These are phyloP conservation scores for Anguilla obscura DNA, from an alignment of 2,797 vertebrate species.

Conservation along the genomic window DNA sequence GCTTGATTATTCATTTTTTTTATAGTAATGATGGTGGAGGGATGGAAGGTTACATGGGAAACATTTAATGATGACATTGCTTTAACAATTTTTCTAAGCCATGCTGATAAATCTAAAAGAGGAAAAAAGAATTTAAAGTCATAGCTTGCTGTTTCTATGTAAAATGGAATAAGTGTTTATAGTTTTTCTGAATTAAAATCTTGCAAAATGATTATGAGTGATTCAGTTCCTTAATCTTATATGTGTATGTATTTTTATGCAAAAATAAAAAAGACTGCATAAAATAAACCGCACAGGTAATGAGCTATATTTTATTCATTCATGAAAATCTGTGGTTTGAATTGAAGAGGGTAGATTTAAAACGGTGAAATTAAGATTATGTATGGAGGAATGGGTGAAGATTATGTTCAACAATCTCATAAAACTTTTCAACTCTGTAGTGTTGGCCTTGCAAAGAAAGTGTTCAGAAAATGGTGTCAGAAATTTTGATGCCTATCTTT, in stretches of 20 bases:
- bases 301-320: not conserved
- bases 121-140: not conserved
- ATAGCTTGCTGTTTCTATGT: not conserved
- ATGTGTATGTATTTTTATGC: not conserved
- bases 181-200: not conserved
- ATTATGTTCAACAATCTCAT: not conserved
- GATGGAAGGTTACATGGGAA: not conserved
- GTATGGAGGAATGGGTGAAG: not conserved
- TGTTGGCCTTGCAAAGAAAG: not conserved
- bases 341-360: not conserved
- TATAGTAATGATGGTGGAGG: not conserved
- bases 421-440: not conserved
- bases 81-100: not conserved
- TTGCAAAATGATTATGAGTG: not conserved
- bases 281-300: not conserved
- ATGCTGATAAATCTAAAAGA: not conserved
- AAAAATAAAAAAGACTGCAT: not conserved
- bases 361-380: not conserved
- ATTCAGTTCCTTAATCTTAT: not conserved
- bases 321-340: not conserved
- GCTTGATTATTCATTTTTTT: conserved; percentile 10
- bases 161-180: not conserved
- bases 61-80: not conserved
- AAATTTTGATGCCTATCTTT: not conserved
- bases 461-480: not conserved